Conservation (phyloP, 2,888 invertebrate species). For the Panorpa germanica region DNA sequence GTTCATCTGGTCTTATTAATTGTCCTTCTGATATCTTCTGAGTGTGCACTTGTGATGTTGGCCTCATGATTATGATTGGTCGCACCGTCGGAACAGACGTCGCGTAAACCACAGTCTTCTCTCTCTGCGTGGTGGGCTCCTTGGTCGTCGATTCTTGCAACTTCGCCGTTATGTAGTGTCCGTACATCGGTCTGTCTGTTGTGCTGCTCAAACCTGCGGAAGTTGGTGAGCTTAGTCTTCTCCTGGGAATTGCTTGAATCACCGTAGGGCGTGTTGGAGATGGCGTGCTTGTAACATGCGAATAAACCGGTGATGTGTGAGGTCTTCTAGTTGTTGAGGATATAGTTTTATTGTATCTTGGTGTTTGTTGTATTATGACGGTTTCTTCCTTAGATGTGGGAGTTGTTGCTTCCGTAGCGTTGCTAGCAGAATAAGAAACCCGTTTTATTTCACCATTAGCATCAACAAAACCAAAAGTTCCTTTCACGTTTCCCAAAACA, state of each 20-base stretch:
- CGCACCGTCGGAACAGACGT: slow-evolving; percentile 16
- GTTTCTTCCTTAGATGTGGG: slow-evolving; percentile 18
- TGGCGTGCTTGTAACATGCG: slow-evolving; percentile 18
- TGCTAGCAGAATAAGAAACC: slow-evolving; percentile 47
- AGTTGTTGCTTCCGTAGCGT: slow-evolving; percentile 26
- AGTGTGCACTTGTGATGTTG: slow-evolving; percentile 12
- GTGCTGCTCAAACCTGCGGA: slow-evolving; percentile 21
- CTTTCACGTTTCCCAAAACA: slow-evolving; percentile 61
- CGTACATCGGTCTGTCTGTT: slow-evolving; percentile 17
- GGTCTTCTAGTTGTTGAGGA: slow-evolving; percentile 35
- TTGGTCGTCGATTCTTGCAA: too few species aligned
- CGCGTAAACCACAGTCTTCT: slow-evolving; percentile 16
- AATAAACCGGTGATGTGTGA: slow-evolving; percentile 27
- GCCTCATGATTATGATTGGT: slow-evolving; percentile 14
- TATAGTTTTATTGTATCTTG: slow-evolving; percentile 24
- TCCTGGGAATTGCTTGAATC: slow-evolving; percentile 43
- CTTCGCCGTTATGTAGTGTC: slow-evolving; percentile 17
- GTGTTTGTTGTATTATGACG: slow-evolving; percentile 20
- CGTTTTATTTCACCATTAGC: slow-evolving; percentile 59
- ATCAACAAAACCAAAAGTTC: slow-evolving; percentile 67
- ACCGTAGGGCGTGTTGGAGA: slow-evolving; percentile 37
- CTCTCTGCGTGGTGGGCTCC: slow-evolving; percentile 16
- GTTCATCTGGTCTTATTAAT: slow-evolving; percentile 13
- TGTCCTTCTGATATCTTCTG: slow-evolving; percentile 11
- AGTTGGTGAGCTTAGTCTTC: slow-evolving; percentile 25